Conservation (phyloP, 1,140 invertebrate species). For the Lordiphosa collinella region DNA sequence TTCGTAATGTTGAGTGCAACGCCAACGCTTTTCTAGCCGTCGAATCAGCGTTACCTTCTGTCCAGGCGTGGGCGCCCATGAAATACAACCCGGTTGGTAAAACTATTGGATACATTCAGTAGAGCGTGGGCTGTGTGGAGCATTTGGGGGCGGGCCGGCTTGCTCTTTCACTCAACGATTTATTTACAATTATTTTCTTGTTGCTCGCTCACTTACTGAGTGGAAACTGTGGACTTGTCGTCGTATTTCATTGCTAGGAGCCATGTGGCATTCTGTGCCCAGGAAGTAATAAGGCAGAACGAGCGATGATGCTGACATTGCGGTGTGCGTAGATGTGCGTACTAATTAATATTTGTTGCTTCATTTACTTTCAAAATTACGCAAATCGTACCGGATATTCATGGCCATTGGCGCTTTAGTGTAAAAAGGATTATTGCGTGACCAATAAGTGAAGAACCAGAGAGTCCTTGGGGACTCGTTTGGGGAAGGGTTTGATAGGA, state of each 20-base stretch:
- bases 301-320: not conserved
- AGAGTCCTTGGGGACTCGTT: not conserved
- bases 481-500: too few species aligned
- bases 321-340: slow-evolving; percentile 7
- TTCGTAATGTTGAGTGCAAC: slow-evolving; percentile 32
- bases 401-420: slow-evolving; percentile 8
- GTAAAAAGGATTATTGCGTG: slow-evolving; percentile 28
- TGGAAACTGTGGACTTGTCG: not conserved
- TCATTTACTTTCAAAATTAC: slow-evolving; percentile 48
- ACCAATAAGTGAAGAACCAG: not conserved
- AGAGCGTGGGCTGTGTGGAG: slow-evolving; percentile 23
- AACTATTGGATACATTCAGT: slow-evolving; percentile 46
- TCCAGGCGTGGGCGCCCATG: slow-evolving; percentile 39
- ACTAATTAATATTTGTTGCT: slow-evolving; percentile 67
- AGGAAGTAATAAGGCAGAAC: slow-evolving; percentile 22
- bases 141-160: slow-evolving; percentile 31
- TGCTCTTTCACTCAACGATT: slow-evolving; percentile 18
- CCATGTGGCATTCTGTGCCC: slow-evolving; percentile 24
- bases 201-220: slow-evolving; percentile 7
- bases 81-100: slow-evolving; percentile 28
- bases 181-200: slow-evolving; percentile 37
- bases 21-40: slow-evolving; percentile 35
- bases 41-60: slow-evolving; percentile 47
- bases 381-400: not conserved
- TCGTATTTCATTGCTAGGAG: slow-evolving; percentile 38